Evolutionary conservation across 2,888 invertebrate species (phyloP).

Genomic region (Sericinus montela): DNA sequence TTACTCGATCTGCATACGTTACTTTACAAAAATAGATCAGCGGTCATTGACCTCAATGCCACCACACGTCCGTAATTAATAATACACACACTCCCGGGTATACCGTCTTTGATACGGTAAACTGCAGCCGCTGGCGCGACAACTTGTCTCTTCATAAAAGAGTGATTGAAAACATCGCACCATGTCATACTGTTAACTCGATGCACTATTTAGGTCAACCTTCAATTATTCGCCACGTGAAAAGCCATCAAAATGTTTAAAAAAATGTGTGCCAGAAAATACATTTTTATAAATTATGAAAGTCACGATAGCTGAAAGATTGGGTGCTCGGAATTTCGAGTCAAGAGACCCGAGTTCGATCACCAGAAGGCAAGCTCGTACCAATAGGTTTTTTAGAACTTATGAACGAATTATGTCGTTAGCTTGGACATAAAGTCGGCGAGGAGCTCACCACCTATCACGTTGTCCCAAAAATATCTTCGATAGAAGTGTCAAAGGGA

Average conservation of each 20-base stretch:
- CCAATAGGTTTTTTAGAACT: no score
- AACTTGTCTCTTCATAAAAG: neutral
- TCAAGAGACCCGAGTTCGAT: no score
- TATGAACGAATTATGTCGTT: no score
- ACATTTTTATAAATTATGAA: no score
- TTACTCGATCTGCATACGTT: constrained; percentile 26
- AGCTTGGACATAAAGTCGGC: no score
- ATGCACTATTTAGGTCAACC: constrained; percentile 4
- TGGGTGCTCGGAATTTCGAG: no score
- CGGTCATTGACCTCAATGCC: constrained; percentile 44
- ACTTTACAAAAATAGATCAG: constrained; percentile 44
- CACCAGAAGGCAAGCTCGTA: no score
- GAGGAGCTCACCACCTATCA: no score
- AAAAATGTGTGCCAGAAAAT: constrained; percentile 9
- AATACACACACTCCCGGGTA: constrained; percentile 30
- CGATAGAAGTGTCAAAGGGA: no score
- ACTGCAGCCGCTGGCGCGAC: neutral
- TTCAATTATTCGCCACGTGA: constrained; percentile 1
- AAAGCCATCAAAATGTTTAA: constrained; percentile 9
- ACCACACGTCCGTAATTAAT: constrained; percentile 46
- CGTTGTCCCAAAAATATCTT: no score
- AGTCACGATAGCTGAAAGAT: no score
- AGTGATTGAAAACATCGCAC: constrained; percentile 1
- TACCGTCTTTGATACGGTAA: constrained; percentile 12
- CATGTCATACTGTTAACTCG: neutral